Conservation (phyloP, 1,140 invertebrate genomes). For the Popillia japonica region DNA sequence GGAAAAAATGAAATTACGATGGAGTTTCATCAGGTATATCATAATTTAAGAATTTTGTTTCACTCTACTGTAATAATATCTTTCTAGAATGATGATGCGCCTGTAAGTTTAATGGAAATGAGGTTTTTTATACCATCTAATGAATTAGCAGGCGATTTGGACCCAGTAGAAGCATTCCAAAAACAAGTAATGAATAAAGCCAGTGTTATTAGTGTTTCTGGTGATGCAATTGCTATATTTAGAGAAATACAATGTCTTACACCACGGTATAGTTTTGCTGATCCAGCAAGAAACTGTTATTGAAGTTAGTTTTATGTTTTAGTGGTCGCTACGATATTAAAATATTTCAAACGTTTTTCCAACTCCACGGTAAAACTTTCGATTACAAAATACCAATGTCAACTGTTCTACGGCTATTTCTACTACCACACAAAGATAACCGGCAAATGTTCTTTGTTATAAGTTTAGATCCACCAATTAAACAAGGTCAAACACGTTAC, state of each 20-base stretch:
- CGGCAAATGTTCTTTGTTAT: slow-evolving; percentile 99
- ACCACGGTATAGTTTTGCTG: slow-evolving; percentile 75
- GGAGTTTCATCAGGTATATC: slow-evolving; percentile 91
- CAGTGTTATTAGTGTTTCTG: slow-evolving; percentile 96
- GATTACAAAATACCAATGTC: slow-evolving; percentile 99
- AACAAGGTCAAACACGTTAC: slow-evolving; percentile 97
- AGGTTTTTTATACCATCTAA: slow-evolving; percentile 95
- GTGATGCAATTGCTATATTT: slow-evolving; percentile 97
- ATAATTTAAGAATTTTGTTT: not conserved
- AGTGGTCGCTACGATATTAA: slow-evolving; percentile 99
- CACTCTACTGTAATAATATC: slow-evolving; percentile 46
- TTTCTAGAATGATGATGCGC: slow-evolving; percentile 92
- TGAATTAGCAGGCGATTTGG: slow-evolving; percentile 83
- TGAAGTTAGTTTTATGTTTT: slow-evolving; percentile 62
- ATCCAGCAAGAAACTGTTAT: too few relatives aligned
- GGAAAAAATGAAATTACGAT: slow-evolving; percentile 99
- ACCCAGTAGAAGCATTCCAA: slow-evolving; percentile 95
- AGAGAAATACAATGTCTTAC: slow-evolving; percentile 97
- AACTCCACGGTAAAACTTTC: slow-evolving; percentile 99
- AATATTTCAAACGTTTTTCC: slow-evolving; percentile 96
- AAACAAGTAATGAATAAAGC: slow-evolving; percentile 96
- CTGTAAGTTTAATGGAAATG: slow-evolving; percentile 96
- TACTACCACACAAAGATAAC: slow-evolving; percentile 97
- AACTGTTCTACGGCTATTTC: slow-evolving; percentile 92
- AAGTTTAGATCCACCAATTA: slow-evolving; percentile 98